phyloP scores from a whole-genome alignment of 2,888 invertebrate genomes.

The Sisyra nigra region DNA sequence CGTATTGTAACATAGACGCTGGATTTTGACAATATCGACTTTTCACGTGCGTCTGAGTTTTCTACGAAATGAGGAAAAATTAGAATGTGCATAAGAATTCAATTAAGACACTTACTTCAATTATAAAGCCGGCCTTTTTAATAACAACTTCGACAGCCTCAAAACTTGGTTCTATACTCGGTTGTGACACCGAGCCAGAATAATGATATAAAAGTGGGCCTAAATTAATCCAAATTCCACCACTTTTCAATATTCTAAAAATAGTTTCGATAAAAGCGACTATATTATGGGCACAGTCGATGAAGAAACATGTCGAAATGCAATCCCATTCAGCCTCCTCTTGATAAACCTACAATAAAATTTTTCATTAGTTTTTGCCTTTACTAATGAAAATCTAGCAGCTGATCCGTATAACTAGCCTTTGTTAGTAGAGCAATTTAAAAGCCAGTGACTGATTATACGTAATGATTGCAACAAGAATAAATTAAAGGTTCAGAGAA shows the following conservation, averaged over 20 bases:
- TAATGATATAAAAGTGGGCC: slow-evolving; percentile 87
- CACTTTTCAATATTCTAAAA: slow-evolving; percentile 75
- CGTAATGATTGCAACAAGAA: no score
- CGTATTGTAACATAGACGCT: slow-evolving; percentile 81
- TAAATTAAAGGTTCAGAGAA: no score
- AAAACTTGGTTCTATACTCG: slow-evolving; percentile 87
- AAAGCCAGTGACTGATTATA: no score
- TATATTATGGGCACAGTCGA: slow-evolving; percentile 95
- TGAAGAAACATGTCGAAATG: slow-evolving; percentile 93
- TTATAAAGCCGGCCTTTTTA: slow-evolving; percentile 63
- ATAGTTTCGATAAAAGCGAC: slow-evolving; percentile 90
- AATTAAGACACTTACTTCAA: slow-evolving; percentile 37
- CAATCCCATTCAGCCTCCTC: slow-evolving; percentile 68
- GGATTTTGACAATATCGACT: slow-evolving; percentile 88
- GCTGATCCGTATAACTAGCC: no score
- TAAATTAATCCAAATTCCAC: slow-evolving; percentile 76
- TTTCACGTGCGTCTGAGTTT: slow-evolving; percentile 59
- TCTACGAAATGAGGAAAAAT: slow-evolving; percentile 32
- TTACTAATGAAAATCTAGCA: no score
- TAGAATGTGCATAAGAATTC: not conserved
- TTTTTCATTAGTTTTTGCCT: no score
- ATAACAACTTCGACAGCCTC: slow-evolving; percentile 67
- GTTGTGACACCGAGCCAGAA: slow-evolving; percentile 72
- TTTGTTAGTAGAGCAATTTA: no score
- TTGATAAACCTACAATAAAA: slow-evolving; percentile 76